Percentiles rank a stretch among this genome's conserved stretches.
Conservation (phyloP, 2,888 invertebrate species). For the Aphodius sticticus region DNA sequence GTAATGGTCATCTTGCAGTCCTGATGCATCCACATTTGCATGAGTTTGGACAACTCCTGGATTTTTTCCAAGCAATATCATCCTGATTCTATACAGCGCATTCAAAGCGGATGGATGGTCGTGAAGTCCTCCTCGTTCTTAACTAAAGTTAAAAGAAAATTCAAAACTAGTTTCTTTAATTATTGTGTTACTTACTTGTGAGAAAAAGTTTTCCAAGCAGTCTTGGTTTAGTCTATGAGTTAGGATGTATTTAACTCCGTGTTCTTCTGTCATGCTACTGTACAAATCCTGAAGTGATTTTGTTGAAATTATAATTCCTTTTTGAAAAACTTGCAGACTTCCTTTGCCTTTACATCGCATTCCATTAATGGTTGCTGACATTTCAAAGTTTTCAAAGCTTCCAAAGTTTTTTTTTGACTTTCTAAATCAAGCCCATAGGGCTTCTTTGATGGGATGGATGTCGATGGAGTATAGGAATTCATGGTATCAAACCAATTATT, state of each 20-base stretch:
- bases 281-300: slow-evolving; percentile 35
- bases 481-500: slow-evolving; percentile 48
- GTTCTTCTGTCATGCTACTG: slow-evolving; percentile 28
- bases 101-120: slow-evolving; percentile 42
- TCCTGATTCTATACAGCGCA: slow-evolving; percentile 37
- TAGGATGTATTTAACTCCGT: slow-evolving; percentile 34
- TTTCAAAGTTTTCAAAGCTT: no score
- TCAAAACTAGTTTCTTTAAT: neutral
- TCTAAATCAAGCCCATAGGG: slow-evolving; percentile 39
- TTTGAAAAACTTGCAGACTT: slow-evolving; percentile 39
- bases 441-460: slow-evolving; percentile 37
- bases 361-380: slow-evolving; percentile 21
- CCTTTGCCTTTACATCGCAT: slow-evolving; percentile 36
- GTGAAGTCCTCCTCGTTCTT: slow-evolving; percentile 38
- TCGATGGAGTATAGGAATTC: slow-evolving; percentile 40
- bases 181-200: slow-evolving; percentile 19
- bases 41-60: neutral
- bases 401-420: slow-evolving; percentile 31
- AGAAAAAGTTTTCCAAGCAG: slow-evolving; percentile 39
- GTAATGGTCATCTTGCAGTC: neutral
- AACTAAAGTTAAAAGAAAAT: neutral
- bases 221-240: slow-evolving; percentile 40
- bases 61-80: slow-evolving; percentile 40
- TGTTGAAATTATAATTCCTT: slow-evolving; percentile 39
- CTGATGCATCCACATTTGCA: neutral